Conservation (phyloP, 2,888 invertebrate genomes). For the Yponomeuta sedellus region DNA sequence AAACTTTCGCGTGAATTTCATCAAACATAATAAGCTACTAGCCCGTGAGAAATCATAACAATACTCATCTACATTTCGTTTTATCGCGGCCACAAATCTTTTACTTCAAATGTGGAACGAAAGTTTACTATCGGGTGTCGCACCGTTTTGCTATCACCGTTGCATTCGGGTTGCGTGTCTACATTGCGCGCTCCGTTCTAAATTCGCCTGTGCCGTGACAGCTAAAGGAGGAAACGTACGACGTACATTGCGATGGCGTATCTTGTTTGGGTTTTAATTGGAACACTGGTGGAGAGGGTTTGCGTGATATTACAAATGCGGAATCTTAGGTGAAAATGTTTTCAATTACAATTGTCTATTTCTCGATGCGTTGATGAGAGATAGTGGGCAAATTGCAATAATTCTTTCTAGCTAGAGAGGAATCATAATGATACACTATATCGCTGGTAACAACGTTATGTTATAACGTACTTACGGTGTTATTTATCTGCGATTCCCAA, state of each 20-base stretch:
- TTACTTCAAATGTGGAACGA: slow-evolving; percentile 44
- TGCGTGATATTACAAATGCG: slow-evolving; percentile 7
- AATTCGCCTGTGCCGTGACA: background rate
- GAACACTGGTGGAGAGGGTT: background rate
- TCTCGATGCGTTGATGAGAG: background rate
- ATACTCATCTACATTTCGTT: slow-evolving; percentile 21
- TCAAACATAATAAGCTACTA: slow-evolving; percentile 1
- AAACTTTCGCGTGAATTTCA: background rate
- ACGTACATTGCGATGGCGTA: slow-evolving; percentile 2
- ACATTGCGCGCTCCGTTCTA: background rate
- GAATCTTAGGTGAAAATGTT: slow-evolving; percentile 9
- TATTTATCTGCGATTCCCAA: background rate
- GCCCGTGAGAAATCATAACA: slow-evolving; percentile 7
- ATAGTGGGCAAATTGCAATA: background rate
- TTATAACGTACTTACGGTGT: background rate
- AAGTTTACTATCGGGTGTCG: slow-evolving; percentile 23
- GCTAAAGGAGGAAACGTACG: background rate
- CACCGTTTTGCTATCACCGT: slow-evolving; percentile 2
- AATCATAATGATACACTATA: background rate
- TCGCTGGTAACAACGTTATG: background rate
- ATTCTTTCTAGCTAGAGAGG: background rate
- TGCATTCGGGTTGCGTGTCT: background rate
- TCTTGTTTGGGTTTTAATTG: background rate
- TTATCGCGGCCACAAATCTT: slow-evolving; percentile 36
- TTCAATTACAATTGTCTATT: slow-evolving; percentile 2